These are phyloP conservation scores for Aromia moschata DNA, from an alignment of 2,888 invertebrate genomes.

Conservation along the genomic window DNA sequence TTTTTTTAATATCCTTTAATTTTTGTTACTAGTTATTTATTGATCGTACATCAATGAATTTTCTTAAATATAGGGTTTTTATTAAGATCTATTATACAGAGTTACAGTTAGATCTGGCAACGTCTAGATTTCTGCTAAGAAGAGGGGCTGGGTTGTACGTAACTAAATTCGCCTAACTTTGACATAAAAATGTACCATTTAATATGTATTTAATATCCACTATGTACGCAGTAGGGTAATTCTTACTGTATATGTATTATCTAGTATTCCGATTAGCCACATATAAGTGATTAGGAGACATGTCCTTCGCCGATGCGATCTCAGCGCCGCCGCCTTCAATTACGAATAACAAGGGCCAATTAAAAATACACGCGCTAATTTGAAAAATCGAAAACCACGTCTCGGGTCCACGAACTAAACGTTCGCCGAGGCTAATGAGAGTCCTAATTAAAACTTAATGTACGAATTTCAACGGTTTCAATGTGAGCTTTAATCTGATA, in stretches of 20 bases:
- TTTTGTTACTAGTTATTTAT: no score
- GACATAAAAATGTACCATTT: no score
- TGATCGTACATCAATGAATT: no score
- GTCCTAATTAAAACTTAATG: constrained; percentile 31
- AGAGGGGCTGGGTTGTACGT: no score
- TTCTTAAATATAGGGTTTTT: no score
- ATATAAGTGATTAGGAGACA: constrained; percentile 12
- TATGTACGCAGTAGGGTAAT: background rate
- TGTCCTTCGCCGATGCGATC: constrained; percentile 17
- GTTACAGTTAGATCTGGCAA: no score
- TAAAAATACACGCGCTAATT: constrained; percentile 43
- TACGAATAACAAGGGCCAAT: constrained; percentile 33
- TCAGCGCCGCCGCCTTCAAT: constrained; percentile 19
- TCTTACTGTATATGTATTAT: background rate
- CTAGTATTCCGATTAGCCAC: background rate
- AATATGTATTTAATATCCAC: no score
- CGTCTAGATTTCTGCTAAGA: no score
- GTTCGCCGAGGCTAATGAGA: constrained; percentile 29
- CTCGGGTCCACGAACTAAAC: constrained; percentile 19
- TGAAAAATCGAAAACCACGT: constrained; percentile 42
- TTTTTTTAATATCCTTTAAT: no score
- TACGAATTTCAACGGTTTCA: constrained; percentile 26
- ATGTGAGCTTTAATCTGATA: constrained; percentile 16
- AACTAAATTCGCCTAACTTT: no score
- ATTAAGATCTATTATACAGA: no score